Base-by-base conservation (phyloP, 2,113 vertebrate species). In the Pteropus alecto region DNA sequence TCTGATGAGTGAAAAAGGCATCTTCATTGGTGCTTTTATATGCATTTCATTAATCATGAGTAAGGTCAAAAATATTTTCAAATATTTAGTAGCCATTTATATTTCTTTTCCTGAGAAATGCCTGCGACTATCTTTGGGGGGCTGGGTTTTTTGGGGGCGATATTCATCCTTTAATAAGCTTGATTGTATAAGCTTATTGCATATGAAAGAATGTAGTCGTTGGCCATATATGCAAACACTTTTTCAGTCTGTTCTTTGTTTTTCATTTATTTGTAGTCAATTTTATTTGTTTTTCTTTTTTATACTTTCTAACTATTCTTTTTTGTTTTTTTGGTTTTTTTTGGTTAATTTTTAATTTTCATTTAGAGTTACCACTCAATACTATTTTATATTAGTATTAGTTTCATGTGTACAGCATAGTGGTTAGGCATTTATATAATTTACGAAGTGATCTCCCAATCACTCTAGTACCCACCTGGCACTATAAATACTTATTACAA, bases 41-140 rank as follows among this genome's bases (percentile, higher is more conserved):
- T 94, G 93, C 70, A 86, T 97, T 96, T 96, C 76, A 93, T 96
- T 94, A 96, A 93, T 97, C 81, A 97, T 88, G 60, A 91, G 94
- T 93, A 93, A 91, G 65, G 33, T 84, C 11, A 24, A 88, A 9
- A 60, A 95, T 88, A 46, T 90, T 97, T 97, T 93, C 38, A 84
- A 71, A 54, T 96, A 60, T 84, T 94, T 94, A 94, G 65, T 43
- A 16, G 30, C 35, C n/a, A 82, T 94, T 96, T 88, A 5, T 94
- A 76, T 95, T 95, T 95, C 46, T 94, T 93, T 96, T 90, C 84
- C 54, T 94, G 88, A 95, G 61, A 94, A 41, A 71, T 82, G 21
- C 28, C 77, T 60, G 41, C 33, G 65, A 83, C 24, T 48, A 71
- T 91, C 91, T 19, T 90, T 87, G 43, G 43, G 43, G 43, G 46